Evolutionary conservation across 2,113 vertebrate genomes (phyloP).

Genomic region (Cyphomyrus discorhynchus): DNA sequence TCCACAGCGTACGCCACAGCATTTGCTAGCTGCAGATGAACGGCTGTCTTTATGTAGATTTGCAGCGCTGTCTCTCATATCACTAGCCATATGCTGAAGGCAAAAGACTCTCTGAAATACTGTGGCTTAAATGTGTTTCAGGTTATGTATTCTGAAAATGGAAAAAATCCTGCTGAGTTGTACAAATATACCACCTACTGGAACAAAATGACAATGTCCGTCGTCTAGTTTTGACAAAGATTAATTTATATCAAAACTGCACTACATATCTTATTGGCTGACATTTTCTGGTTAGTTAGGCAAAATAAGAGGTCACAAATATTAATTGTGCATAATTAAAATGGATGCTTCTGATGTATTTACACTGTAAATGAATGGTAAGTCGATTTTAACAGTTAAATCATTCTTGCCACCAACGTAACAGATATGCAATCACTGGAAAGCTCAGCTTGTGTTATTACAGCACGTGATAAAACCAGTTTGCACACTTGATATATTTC

Average conservation of each 20-base stretch:
- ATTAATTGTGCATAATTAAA: background rate
- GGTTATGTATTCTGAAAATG: background rate
- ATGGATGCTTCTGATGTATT: background rate
- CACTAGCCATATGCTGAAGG: constrained; percentile 16
- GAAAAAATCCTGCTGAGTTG: constrained; percentile 9
- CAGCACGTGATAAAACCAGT: background rate
- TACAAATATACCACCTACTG: constrained; percentile 28
- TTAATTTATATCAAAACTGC: background rate
- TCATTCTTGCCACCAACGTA: background rate
- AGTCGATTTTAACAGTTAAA: background rate
- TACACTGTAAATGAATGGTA: background rate
- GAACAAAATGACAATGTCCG: constrained; percentile 9
- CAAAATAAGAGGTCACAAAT: background rate
- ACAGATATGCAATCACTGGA: constrained; percentile 10
- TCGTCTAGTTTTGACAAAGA: background rate
- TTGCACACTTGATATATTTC: background rate
- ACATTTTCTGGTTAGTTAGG: background rate
- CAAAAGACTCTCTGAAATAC: constrained; percentile 9
- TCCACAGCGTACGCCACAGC: background rate
- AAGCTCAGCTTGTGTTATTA: background rate
- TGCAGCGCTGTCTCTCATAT: background rate
- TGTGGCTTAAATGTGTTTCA: background rate
- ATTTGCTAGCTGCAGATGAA: constrained; percentile 8
- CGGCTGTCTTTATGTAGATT: background rate
- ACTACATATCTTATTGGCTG: background rate